Evolutionary conservation across 1,140 invertebrate species (phyloP).

Genomic region (Drosophila kepulauana): DNA sequence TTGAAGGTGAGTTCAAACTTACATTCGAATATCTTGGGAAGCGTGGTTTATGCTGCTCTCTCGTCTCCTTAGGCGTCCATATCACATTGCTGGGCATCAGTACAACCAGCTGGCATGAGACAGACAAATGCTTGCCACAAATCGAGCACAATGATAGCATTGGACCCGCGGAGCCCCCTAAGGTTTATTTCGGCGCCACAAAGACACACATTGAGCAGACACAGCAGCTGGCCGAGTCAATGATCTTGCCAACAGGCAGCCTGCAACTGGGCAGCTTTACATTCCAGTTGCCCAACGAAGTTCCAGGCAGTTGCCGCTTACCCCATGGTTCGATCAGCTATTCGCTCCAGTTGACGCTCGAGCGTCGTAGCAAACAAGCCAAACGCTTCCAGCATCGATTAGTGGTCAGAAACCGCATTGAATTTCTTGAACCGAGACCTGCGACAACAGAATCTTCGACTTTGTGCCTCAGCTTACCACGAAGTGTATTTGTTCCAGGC

Average conservation of each 20-base stretch:
- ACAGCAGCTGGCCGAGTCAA: constrained; percentile 16
- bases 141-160: constrained; percentile 67
- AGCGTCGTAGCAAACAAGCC: constrained; percentile 47
- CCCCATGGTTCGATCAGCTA: constrained; percentile 53
- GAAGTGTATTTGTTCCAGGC: constrained; percentile 68
- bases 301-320: constrained; percentile 64
- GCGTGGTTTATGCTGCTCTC: neutral
- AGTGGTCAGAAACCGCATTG: constrained; percentile 48
- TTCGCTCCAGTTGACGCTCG: constrained; percentile 36
- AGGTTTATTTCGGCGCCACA: constrained; percentile 30
- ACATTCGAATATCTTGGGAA: neutral
- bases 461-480: constrained; percentile 39
- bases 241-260: constrained; percentile 27
- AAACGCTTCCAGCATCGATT: constrained; percentile 64
- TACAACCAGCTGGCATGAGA: constrained; percentile 51
- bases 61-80: constrained; percentile 33
- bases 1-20: constrained; percentile 57
- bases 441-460: neutral
- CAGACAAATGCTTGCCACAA: constrained; percentile 15
- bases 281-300: constrained; percentile 45
- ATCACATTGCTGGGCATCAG: constrained; percentile 52
- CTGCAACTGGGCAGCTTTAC: constrained; percentile 35
- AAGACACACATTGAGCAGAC: constrained; percentile 42
- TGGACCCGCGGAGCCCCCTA: constrained; percentile 3
- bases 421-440: constrained; percentile 41